A percentile compares a stretch with the other conserved stretches of the same genome.
phyloP scores from a whole-genome alignment of 2,888 invertebrate genomes.

The Neoascia interrupta region DNA sequence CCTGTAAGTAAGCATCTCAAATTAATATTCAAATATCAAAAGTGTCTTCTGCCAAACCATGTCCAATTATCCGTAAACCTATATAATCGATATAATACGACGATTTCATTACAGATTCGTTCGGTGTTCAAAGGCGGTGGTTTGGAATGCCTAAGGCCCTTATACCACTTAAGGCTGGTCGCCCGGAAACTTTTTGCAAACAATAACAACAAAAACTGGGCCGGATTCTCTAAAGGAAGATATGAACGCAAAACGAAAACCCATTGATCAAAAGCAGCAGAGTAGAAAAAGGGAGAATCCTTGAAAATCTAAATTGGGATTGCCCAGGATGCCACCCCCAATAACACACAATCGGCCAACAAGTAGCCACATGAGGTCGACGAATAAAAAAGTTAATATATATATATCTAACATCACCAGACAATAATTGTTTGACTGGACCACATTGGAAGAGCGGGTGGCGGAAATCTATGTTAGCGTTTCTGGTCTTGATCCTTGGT shows the following conservation, averaged over 20 bases:
- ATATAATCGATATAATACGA: constrained; percentile 42
- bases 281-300: constrained; percentile 46
- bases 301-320: constrained; percentile 56
- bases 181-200: constrained; percentile 20
- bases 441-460: constrained; percentile 38
- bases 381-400: constrained; percentile 3
- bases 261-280: constrained; percentile 56
- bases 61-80: constrained; percentile 45
- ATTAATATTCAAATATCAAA: constrained; percentile 42
- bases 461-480: constrained; percentile 16
- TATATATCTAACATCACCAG: constrained; percentile 25
- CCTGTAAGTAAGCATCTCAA: no score
- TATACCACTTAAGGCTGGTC: constrained; percentile 36
- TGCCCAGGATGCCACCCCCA: constrained; percentile 14
- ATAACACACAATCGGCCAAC: constrained; percentile 53
- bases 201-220: constrained; percentile 12
- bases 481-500: constrained; percentile 49
- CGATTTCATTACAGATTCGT: constrained; percentile 25
- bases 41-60: constrained; percentile 11
- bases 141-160: constrained; percentile 44
- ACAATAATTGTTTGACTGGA: constrained; percentile 65
- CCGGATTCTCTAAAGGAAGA: background rate
- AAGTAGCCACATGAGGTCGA: constrained; percentile 63
- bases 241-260: background rate
- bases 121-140: constrained; percentile 33